phyloP scores from a whole-genome alignment of 2,888 invertebrate species.

The Pteria penguin region DNA sequence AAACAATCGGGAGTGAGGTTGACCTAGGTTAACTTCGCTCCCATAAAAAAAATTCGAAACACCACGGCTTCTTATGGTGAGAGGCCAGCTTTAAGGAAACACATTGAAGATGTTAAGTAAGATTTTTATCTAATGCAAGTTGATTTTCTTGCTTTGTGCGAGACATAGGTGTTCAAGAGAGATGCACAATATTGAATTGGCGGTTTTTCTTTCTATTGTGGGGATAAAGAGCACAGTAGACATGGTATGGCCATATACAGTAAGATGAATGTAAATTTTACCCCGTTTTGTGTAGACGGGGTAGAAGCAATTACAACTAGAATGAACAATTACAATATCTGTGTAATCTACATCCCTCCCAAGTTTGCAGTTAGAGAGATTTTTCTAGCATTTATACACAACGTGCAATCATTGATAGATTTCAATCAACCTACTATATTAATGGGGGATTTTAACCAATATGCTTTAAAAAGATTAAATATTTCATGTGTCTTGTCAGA shows the following conservation, averaged over 20 bases:
- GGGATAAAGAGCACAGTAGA: conserved; percentile 1
- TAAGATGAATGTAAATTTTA: neutral
- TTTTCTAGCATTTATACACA: neutral
- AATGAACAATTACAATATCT: neutral
- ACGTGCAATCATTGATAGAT: neutral
- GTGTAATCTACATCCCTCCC: conserved; percentile 19
- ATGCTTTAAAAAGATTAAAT: conserved; percentile 7
- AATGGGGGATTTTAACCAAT: conserved; percentile 15
- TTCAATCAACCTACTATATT: conserved; percentile 11
- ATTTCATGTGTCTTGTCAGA: neutral
- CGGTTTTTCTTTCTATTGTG: conserved; percentile 23
- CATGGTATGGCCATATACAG: conserved; percentile 41
- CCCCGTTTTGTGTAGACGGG: neutral
- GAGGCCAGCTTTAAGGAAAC: conserved; percentile 40
- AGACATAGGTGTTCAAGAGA: conserved; percentile 30
- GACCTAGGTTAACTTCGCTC: too few relatives aligned
- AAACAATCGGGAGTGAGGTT: too few relatives aligned
- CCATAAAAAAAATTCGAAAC: too few relatives aligned
- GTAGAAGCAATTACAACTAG: neutral
- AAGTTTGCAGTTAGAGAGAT: neutral
- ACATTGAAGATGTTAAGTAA: conserved; percentile 35
- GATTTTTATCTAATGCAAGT: conserved; percentile 24
- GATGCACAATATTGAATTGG: conserved; percentile 16
- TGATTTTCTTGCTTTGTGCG: conserved; percentile 41
- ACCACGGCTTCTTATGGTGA: conserved; percentile 41